Evolutionary conservation across 2,797 vertebrate genomes (phyloP).

Genomic region (Syngnathus acus): DNA sequence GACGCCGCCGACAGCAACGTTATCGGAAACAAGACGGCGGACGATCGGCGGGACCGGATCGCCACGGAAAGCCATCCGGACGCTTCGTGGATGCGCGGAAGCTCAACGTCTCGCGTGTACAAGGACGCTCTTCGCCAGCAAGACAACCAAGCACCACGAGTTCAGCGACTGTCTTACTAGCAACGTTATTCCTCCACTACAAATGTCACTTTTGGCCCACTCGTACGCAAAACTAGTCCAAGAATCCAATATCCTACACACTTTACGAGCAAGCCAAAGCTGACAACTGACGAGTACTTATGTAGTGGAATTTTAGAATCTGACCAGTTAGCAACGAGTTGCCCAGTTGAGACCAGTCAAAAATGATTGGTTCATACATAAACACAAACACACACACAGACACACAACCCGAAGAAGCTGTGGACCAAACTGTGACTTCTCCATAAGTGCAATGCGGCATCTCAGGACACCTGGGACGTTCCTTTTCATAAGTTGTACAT

Average conservation of each 20-base stretch:
- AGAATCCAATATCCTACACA: neutral
- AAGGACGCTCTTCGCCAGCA: neutral
- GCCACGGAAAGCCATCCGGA: neutral
- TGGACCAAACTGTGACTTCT: conserved; percentile 5
- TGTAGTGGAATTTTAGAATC: neutral
- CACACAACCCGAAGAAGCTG: neutral
- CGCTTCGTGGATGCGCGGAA: neutral
- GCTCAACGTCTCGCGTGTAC: too few species aligned
- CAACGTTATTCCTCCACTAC: neutral
- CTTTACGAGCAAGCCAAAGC: neutral
- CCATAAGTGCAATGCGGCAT: neutral
- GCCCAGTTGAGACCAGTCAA: neutral
- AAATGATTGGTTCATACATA: neutral
- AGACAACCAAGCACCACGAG: neutral
- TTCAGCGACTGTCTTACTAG: neutral
- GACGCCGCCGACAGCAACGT: conserved; percentile 6
- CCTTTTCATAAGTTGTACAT: neutral
- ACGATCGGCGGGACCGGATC: neutral
- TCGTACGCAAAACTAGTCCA: neutral
- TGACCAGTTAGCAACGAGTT: neutral
- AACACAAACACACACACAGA: neutral
- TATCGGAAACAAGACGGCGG: neutral
- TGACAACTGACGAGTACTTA: neutral
- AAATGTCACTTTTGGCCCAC: neutral
- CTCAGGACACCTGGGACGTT: conserved; percentile 2